These are phyloP conservation scores for Arctocebus calabarensis DNA, from an alignment of 2,797 vertebrate species.

Conservation along the genomic window DNA sequence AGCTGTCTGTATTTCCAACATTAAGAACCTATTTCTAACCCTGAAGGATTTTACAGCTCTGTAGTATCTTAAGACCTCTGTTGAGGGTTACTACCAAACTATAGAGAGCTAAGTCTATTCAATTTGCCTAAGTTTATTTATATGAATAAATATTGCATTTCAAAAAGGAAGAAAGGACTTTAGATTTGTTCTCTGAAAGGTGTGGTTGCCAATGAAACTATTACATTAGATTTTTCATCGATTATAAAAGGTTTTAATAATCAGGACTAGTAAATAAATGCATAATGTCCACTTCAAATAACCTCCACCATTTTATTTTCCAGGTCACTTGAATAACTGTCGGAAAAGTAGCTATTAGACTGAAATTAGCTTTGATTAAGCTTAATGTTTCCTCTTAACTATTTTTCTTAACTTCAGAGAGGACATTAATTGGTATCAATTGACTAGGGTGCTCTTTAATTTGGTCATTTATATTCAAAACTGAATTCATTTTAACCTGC, in stretches of 20 bases:
- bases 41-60: neutral
- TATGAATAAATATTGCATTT: neutral
- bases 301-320: constrained; percentile 25
- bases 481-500: neutral
- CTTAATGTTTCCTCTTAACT: constrained; percentile 42
- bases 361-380: constrained; percentile 51
- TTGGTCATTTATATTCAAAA: constrained; percentile 37
- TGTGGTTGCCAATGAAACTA: neutral
- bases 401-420: constrained; percentile 46
- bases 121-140: neutral
- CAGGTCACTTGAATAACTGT: neutral
- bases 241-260: neutral
- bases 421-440: constrained; percentile 12
- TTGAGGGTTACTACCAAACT: neutral
- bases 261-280: neutral
- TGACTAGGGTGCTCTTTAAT: neutral
- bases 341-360: neutral
- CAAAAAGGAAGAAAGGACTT: neutral
- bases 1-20: neutral
- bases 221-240: neutral
- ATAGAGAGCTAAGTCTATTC: neutral
- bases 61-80: neutral
- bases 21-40: neutral
- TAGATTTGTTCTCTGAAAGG: neutral
- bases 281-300: neutral